These are phyloP conservation scores for Antheraea pernyi DNA, from an alignment of 1,140 invertebrate species.

Conservation along the genomic window DNA sequence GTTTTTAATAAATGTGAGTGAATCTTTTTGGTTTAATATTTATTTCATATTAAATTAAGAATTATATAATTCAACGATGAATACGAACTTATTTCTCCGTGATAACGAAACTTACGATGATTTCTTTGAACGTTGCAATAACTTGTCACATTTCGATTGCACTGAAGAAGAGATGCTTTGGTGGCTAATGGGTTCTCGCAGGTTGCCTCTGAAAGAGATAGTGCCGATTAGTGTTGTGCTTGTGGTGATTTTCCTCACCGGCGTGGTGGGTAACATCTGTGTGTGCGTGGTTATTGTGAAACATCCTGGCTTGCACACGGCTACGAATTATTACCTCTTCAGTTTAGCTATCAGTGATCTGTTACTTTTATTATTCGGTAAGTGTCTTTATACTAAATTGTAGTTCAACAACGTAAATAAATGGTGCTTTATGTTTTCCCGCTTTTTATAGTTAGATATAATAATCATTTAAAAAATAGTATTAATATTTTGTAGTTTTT, in stretches of 20 bases:
- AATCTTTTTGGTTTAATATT: too few relatives aligned
- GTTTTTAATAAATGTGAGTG: too few relatives aligned
- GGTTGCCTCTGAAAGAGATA: constrained; percentile 75
- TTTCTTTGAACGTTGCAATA: constrained; percentile 65
- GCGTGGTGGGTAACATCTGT: constrained; percentile 91
- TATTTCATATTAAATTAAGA: background rate
- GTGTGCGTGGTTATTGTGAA: constrained; percentile 94
- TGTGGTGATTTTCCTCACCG: constrained; percentile 90
- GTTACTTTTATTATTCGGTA: constrained; percentile 86
- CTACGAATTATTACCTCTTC: constrained; percentile 96
- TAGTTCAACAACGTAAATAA: background rate
- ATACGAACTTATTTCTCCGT: constrained; percentile 48
- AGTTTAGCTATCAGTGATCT: constrained; percentile 90
- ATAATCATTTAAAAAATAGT: too few relatives aligned
- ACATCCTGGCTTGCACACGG: constrained; percentile 90
- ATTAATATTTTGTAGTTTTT: too few relatives aligned
- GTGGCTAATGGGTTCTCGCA: constrained; percentile 77
- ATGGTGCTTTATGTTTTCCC: too few relatives aligned
- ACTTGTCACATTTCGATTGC: constrained; percentile 75
- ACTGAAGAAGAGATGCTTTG: constrained; percentile 76
- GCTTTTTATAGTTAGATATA: too few relatives aligned
- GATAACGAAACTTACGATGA: constrained; percentile 63
- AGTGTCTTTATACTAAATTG: constrained; percentile 51
- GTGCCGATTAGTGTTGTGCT: constrained; percentile 88
- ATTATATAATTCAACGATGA: constrained; percentile 38